phyloP scores from a whole-genome alignment of 2,888 invertebrate genomes.

The Mactromeris polynyma region DNA sequence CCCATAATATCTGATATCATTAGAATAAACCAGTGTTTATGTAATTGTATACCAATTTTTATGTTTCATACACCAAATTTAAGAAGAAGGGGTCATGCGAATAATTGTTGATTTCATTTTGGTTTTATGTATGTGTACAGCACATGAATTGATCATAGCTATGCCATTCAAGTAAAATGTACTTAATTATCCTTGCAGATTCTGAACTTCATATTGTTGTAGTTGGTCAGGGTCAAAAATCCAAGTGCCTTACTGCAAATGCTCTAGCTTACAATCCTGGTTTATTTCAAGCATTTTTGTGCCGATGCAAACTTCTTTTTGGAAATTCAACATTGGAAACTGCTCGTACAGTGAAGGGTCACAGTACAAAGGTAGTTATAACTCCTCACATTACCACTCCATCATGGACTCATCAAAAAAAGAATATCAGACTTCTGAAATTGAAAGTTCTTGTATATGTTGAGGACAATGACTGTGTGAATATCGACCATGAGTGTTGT shows the following conservation, averaged over 20 bases:
- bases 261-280: not conserved
- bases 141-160: too few species aligned
- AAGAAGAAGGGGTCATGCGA: too few species aligned
- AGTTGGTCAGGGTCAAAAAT: constrained; percentile 10
- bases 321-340: not conserved
- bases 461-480: not conserved
- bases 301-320: not conserved
- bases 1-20: too few species aligned
- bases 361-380: not conserved
- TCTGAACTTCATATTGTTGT: constrained; percentile 15
- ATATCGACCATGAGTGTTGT: not conserved
- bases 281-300: constrained; percentile 10
- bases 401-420: not conserved
- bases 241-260: constrained; percentile 19
- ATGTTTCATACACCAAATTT: too few species aligned
- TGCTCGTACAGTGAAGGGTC: not conserved
- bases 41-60: too few species aligned
- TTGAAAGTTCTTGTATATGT: constrained; percentile 25
- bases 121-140: too few species aligned
- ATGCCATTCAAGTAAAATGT: too few species aligned
- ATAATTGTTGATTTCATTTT: too few species aligned
- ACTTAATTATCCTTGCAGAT: not conserved
- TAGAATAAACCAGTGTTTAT: too few species aligned
- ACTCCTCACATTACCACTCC: constrained; percentile 22
- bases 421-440: not conserved